Conservation (phyloP, 2,797 vertebrate genomes). For the Phalloptychus januarius region DNA sequence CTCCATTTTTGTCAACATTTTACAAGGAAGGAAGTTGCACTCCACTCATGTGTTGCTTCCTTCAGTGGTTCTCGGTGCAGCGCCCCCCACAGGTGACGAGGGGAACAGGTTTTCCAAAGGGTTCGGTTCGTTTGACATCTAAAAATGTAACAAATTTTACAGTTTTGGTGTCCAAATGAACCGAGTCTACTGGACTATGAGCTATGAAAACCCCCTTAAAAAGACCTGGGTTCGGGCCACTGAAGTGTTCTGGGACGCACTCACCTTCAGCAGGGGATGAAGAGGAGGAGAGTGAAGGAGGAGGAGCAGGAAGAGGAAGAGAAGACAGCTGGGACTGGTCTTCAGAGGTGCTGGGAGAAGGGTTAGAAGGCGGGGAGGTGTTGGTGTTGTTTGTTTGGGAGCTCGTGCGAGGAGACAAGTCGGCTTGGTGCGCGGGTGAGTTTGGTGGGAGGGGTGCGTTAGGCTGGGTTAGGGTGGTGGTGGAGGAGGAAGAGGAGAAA, state of each 20-base stretch:
- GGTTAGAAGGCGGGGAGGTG: conserved; percentile 47
- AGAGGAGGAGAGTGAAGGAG: conserved; percentile 72
- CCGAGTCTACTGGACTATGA: too few species aligned
- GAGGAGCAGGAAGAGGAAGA: conserved; percentile 81
- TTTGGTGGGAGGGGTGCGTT: conserved; percentile 67
- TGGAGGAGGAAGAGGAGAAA: conserved; percentile 73
- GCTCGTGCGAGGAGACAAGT: conserved; percentile 30
- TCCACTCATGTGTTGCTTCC: too few species aligned
- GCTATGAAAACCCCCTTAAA: too few species aligned
- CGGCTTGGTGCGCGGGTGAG: conserved; percentile 50
- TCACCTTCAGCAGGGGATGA: conserved; percentile 89
- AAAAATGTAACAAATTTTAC: too few species aligned
- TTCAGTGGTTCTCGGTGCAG: too few species aligned
- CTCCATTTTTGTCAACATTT: too few species aligned
- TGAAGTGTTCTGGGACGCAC: conserved; percentile 58
- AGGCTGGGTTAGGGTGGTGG: conserved; percentile 69
- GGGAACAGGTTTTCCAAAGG: too few species aligned
- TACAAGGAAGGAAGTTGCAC: too few species aligned
- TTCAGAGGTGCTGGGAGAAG: conserved; percentile 69
- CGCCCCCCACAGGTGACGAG: too few species aligned
- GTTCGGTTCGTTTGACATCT: too few species aligned
- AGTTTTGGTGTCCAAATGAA: too few species aligned
- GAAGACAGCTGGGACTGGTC: conserved; percentile 80
- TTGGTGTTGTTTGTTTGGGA: conserved; percentile 9
- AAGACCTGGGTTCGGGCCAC: background rate